A percentile compares a stretch with the other conserved stretches of the same genome.
Evolutionary conservation across 2,113 vertebrate species (phyloP).

Genomic region (Nothoprocta pentlandii): DNA sequence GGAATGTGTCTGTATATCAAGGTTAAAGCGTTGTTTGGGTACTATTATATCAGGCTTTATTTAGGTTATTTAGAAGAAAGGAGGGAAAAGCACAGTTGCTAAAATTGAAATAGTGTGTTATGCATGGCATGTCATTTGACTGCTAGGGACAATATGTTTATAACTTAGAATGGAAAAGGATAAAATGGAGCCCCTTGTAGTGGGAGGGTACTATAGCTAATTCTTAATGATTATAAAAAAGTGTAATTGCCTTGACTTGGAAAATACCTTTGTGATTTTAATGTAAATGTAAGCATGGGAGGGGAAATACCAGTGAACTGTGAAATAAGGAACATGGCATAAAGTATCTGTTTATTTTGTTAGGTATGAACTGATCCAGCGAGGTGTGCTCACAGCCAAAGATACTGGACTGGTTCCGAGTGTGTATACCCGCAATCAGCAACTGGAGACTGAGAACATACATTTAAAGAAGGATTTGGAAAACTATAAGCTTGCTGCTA

Average conservation of each 20-base stretch:
- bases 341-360: not conserved
- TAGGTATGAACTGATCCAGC: constrained; percentile 85
- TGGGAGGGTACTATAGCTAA: not conserved
- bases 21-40: not conserved
- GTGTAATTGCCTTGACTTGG: not conserved
- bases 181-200: not conserved
- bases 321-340: not conserved
- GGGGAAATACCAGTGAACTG: not conserved
- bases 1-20: not conserved
- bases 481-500: constrained; percentile 75
- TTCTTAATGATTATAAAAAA: not conserved
- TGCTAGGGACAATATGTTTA: not conserved
- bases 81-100: not conserved
- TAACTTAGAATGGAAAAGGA: not conserved
- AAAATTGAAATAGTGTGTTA: not conserved
- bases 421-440: constrained; percentile 81
- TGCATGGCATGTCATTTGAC: not conserved
- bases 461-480: constrained; percentile 81
- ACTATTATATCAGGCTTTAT: not conserved
- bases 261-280: not conserved
- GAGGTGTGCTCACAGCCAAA: constrained; percentile 72
- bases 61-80: not conserved
- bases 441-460: constrained; percentile 82
- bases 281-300: not conserved
- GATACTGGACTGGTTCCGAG: constrained; percentile 76